Conservation (phyloP, 2,113 vertebrate genomes). For the Lampris incognitus region DNA sequence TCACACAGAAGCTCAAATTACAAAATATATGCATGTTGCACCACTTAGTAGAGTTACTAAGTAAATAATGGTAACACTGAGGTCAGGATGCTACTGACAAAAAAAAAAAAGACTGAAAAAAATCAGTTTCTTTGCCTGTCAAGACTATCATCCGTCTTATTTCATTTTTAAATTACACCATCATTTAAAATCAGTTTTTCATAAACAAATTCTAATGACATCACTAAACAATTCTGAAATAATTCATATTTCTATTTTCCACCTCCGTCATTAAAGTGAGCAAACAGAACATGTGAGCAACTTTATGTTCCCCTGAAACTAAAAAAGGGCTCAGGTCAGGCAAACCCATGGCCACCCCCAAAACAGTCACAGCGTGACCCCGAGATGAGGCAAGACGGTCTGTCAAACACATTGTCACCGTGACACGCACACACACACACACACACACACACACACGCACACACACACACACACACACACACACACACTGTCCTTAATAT, state of each 20-base stretch:
- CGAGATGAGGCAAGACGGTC: slow-evolving; percentile 16
- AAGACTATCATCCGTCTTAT: too few relatives aligned
- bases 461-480: slow-evolving; percentile 7
- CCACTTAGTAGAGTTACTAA: too few relatives aligned
- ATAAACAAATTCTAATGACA: too few relatives aligned
- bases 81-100: too few relatives aligned
- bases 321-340: slow-evolving; percentile 32
- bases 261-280: too few relatives aligned
- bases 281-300: neutral
- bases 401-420: slow-evolving; percentile 33
- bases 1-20: neutral
- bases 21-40: too few relatives aligned
- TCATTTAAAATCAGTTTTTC: too few relatives aligned
- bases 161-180: too few relatives aligned
- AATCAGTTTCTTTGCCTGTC: neutral
- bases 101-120: neutral
- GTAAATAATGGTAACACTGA: too few relatives aligned
- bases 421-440: slow-evolving; percentile 7
- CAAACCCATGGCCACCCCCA: slow-evolving; percentile 29
- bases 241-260: too few relatives aligned
- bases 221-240: too few relatives aligned
- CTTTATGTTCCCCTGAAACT: neutral
- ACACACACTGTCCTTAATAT: neutral
- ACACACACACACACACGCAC: neutral
- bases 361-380: slow-evolving; percentile 35